A percentile compares a stretch with the other conserved stretches of the same genome.
These are phyloP conservation scores for Ictalurus furcatus DNA, from an alignment of 2,113 vertebrate species.

Conservation along the genomic window DNA sequence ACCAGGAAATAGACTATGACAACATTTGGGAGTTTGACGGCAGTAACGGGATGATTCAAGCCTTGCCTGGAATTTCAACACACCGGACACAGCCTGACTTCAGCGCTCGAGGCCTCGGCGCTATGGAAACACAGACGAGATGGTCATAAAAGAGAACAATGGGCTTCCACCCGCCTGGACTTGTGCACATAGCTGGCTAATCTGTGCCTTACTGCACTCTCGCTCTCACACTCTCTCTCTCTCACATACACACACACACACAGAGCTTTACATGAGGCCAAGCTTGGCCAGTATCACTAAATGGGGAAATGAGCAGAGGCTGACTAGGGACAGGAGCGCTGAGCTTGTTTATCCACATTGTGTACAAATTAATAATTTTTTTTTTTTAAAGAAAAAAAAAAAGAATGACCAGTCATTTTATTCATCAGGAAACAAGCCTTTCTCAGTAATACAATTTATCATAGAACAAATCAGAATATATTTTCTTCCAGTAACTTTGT, in stretches of 20 bases:
- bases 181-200: conserved; percentile 75
- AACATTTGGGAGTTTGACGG: conserved; percentile 78
- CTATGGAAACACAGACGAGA: conserved; percentile 74
- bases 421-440: conserved; percentile 11
- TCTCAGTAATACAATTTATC: neutral
- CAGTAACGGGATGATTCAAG: conserved; percentile 71
- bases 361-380: neutral
- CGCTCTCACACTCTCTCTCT: conserved; percentile 1
- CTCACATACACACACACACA: conserved; percentile 2
- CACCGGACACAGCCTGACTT: conserved; percentile 72
- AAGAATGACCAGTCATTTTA: neutral
- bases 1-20: conserved; percentile 81
- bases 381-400: neutral
- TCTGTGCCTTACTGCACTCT: conserved; percentile 62
- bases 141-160: conserved; percentile 76
- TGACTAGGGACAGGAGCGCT: neutral
- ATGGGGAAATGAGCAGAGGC: neutral
- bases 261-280: conserved; percentile 25
- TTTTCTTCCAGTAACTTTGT: neutral
- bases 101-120: conserved; percentile 65
- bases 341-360: neutral
- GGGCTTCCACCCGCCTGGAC: conserved; percentile 65
- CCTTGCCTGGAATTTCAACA: conserved; percentile 70
- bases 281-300: neutral
- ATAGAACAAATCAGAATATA: neutral